A percentile compares a stretch with the other conserved stretches of the same genome.
These are phyloP conservation scores for Papilio elwesi DNA, from an alignment of 2,888 invertebrate genomes.

Conservation along the genomic window DNA sequence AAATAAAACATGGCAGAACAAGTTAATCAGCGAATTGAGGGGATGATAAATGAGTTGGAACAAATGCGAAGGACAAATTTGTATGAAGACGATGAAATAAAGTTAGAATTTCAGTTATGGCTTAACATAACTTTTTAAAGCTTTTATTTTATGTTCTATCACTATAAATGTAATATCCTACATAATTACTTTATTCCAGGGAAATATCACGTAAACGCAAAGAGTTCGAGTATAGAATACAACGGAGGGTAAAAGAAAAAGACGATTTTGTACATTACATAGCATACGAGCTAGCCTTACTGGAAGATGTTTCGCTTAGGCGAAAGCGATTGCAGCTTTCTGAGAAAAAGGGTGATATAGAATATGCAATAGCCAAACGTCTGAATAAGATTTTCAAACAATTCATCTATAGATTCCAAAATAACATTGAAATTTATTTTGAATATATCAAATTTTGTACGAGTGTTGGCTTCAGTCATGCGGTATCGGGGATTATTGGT, in stretches of 20 bases:
- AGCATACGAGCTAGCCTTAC: constrained; percentile 87
- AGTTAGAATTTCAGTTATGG: constrained; percentile 71
- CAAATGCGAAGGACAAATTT: constrained; percentile 89
- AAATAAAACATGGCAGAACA: constrained; percentile 89
- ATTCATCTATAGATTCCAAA: constrained; percentile 87
- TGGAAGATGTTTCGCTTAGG: constrained; percentile 86
- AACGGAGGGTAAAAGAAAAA: constrained; percentile 86
- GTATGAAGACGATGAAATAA: constrained; percentile 88
- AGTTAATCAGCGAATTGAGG: constrained; percentile 90
- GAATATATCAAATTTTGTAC: constrained; percentile 92
- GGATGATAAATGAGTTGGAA: constrained; percentile 91
- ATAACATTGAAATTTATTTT: constrained; percentile 90
- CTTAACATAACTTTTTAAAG: too few species aligned
- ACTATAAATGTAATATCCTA: background rate
- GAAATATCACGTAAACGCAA: constrained; percentile 87
- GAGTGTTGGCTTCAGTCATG: constrained; percentile 83
- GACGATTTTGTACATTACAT: constrained; percentile 89
- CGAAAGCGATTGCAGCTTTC: constrained; percentile 83
- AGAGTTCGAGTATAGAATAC: constrained; percentile 89
- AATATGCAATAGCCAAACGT: constrained; percentile 87
- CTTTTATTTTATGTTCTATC: background rate
- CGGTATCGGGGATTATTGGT: constrained; percentile 83
- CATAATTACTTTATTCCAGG: constrained; percentile 66
- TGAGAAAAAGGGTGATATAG: constrained; percentile 87
- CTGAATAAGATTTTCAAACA: constrained; percentile 90